Evolutionary conservation across 1,140 invertebrate genomes (phyloP).

Genomic region (Diploscapter pachys): DNA sequence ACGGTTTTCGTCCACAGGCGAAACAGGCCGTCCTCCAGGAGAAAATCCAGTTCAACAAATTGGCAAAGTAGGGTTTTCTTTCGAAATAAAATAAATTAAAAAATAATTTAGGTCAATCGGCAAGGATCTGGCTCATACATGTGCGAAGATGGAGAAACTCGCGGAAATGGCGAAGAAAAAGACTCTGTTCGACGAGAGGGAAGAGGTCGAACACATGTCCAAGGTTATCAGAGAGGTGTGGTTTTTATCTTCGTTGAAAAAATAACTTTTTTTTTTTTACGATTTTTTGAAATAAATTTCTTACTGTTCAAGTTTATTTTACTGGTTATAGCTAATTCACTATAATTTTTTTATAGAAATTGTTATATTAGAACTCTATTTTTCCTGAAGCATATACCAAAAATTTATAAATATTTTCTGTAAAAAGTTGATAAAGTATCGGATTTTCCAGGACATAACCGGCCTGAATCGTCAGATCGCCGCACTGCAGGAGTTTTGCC

Average conservation of each 20-base stretch:
- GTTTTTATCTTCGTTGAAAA: not conserved
- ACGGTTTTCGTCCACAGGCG: constrained; percentile 36
- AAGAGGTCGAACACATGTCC: constrained; percentile 92
- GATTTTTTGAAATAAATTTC: too few relatives aligned
- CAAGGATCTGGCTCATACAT: constrained; percentile 89
- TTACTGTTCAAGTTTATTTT: too few relatives aligned
- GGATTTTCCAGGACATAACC: constrained; percentile 72
- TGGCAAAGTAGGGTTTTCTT: constrained; percentile 68
- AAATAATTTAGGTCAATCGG: constrained; percentile 75
- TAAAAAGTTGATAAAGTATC: too few relatives aligned
- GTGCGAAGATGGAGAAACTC: constrained; percentile 91
- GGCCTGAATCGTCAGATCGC: constrained; percentile 94
- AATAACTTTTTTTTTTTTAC: too few relatives aligned
- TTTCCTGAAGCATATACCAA: constrained; percentile 47
- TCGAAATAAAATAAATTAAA: constrained; percentile 38
- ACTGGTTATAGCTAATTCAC: not conserved
- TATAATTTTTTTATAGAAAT: not conserved
- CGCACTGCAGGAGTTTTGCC: constrained; percentile 61
- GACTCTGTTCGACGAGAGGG: constrained; percentile 89
- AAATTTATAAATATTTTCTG: too few relatives aligned
- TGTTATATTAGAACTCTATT: constrained; percentile 3
- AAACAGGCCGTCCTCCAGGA: constrained; percentile 67
- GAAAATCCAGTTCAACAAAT: constrained; percentile 89
- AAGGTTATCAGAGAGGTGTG: constrained; percentile 79
- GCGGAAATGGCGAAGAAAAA: constrained; percentile 95